phyloP scores from a whole-genome alignment of 2,113 vertebrate genomes.

The Microcebus jonahi region DNA sequence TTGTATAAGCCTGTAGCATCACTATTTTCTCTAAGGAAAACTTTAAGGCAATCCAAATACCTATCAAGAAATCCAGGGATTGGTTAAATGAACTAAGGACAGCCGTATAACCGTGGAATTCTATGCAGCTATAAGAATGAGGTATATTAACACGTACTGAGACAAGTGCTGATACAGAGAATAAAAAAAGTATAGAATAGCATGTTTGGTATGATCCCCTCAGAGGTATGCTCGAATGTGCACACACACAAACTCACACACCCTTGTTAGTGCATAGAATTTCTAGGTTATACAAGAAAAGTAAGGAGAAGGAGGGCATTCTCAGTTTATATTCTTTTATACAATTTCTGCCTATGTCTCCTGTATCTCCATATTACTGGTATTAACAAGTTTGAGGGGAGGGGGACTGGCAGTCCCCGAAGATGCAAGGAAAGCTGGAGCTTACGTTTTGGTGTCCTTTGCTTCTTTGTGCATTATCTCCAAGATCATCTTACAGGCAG shows the following conservation, averaged over 20 bases:
- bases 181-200: not conserved
- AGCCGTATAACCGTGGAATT: not conserved
- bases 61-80: not conserved
- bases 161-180: not conserved
- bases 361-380: not conserved
- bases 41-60: not conserved
- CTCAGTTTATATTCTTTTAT: not conserved
- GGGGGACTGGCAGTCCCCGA: rapidly evolving
- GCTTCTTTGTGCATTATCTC: conserved; percentile 99
- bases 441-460: conserved; percentile 97
- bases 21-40: not conserved
- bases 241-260: not conserved
- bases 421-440: not conserved
- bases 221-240: not conserved
- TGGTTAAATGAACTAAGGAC: not conserved
- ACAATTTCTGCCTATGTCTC: not conserved
- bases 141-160: not conserved
- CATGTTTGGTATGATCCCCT: too few relatives aligned
- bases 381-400: too few relatives aligned
- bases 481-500: conserved; percentile 96
- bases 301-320: not conserved
- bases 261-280: not conserved
- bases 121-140: not conserved
- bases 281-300: not conserved
- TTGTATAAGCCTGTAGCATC: not conserved